Evolutionary conservation across 2,113 vertebrate species (phyloP), one percentile per base, ranked within the genome.

Genomic region (Setophaga petechia): DNA sequence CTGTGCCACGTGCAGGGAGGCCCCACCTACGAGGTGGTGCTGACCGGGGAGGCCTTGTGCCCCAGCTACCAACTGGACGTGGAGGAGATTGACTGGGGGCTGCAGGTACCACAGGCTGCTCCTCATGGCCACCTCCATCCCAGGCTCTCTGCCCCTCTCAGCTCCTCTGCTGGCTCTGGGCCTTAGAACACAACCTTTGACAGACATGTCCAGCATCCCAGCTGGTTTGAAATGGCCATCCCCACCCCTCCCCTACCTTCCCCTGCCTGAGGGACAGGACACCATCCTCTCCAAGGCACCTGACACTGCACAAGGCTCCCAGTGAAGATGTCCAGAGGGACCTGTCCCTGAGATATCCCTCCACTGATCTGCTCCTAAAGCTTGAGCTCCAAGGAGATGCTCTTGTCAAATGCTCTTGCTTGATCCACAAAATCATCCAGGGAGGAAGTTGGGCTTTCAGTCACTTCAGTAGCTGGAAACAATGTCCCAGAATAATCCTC

Each of bases 41-140:
- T 99, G 23, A 96, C 77, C 8, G 98, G 98, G 78, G 98, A 99
- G 81, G 98, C 99, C 12, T 99, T 98, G 0, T 46, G 96, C 18
- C 96, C 98, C 96, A 97, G 24, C 69, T 99, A 99, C 81, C 90
- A 91, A 20, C 96, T 99, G 22, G 96, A 98, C 71, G 57, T 54
- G 24, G 96, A 80, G 2, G 76, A 98, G 41, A 97, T 99, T 3
- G 67, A 99, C 97, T 98, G 98, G 2, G 98, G 99, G 44, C 81
- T 97, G 65, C 98, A 98, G 99, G 99, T 99, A 98, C 63, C 1
- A 1, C 25, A 7, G 3, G 16, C 51, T 37, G 12, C 78, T 57
- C 33, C 51, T 31, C n/a, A 5, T 7, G 52, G 78, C 43, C 65
- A n/a, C 15, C 65, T 59, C 5, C 1, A 5, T 7, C 4, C 30